A percentile compares a stretch with the other conserved stretches of the same genome.
Evolutionary conservation across 1,140 invertebrate species (phyloP).

Genomic region (Brachionus asplanchnoidis): DNA sequence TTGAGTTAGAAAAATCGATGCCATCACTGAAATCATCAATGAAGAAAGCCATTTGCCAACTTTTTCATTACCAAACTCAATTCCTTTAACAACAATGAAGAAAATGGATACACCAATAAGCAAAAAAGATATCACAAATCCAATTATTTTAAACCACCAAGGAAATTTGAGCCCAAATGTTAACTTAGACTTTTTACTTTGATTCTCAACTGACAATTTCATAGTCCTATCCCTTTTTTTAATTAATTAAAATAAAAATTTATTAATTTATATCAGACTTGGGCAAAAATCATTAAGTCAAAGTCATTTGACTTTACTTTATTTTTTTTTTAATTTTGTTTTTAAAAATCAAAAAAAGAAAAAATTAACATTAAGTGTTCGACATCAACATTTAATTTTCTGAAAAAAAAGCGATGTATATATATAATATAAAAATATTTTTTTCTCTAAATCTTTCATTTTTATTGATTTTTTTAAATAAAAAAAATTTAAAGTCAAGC

Average conservation of each 20-base stretch:
- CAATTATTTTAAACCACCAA: conserved; percentile 59
- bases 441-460: too few species aligned
- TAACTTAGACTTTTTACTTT: conserved; percentile 45
- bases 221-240: not conserved
- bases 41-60: conserved; percentile 62
- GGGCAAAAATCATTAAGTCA: too few species aligned
- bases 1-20: conserved; percentile 61
- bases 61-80: conserved; percentile 61
- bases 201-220: conserved; percentile 33
- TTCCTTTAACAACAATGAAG: conserved; percentile 61
- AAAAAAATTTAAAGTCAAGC: too few species aligned
- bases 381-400: too few species aligned
- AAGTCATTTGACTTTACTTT: too few species aligned
- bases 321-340: not conserved
- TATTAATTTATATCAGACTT: too few species aligned
- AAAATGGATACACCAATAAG: conserved; percentile 57
- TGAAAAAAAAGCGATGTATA: too few species aligned
- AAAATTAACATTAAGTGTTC: too few species aligned
- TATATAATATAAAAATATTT: too few species aligned
- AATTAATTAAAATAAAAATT: not conserved
- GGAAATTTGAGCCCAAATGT: conserved; percentile 51
- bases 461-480: too few species aligned
- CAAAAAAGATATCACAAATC: conserved; percentile 58
- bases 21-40: conserved; percentile 60
- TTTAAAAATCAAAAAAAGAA: too few species aligned